A percentile compares a stretch with the other conserved stretches of the same genome.
phyloP scores from a whole-genome alignment of 2,797 vertebrate genomes.

The Mormyrops attenuatus region DNA sequence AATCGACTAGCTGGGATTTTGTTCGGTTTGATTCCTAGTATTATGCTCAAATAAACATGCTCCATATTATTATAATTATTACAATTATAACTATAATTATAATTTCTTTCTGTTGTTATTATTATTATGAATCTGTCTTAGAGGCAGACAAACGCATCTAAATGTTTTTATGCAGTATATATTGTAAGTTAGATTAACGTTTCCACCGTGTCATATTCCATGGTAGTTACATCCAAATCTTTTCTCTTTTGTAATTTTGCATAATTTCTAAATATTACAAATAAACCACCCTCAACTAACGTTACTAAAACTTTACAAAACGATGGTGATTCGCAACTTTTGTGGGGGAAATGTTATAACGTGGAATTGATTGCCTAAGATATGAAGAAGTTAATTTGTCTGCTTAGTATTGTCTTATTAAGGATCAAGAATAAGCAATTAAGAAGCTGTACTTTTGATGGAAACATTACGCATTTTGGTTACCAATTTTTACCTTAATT shows the following conservation, averaged over 20 bases:
- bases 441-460: background rate
- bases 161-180: background rate
- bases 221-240: background rate
- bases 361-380: background rate
- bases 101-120: background rate
- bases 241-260: background rate
- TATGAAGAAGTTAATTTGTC: background rate
- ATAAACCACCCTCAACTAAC: background rate
- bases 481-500: background rate
- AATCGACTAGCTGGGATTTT: background rate
- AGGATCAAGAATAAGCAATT: background rate
- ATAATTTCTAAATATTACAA: background rate
- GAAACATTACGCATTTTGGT: background rate
- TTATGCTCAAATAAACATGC: background rate
- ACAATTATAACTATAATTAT: background rate
- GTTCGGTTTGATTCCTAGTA: background rate
- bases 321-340: background rate
- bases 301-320: background rate
- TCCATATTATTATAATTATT: background rate
- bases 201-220: background rate
- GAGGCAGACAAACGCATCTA: background rate
- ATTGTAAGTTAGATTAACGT: background rate
- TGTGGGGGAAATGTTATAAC: background rate
- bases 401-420: background rate
- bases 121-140: background rate